Conservation (phyloP, 2,113 vertebrate species). For the Parus major region DNA sequence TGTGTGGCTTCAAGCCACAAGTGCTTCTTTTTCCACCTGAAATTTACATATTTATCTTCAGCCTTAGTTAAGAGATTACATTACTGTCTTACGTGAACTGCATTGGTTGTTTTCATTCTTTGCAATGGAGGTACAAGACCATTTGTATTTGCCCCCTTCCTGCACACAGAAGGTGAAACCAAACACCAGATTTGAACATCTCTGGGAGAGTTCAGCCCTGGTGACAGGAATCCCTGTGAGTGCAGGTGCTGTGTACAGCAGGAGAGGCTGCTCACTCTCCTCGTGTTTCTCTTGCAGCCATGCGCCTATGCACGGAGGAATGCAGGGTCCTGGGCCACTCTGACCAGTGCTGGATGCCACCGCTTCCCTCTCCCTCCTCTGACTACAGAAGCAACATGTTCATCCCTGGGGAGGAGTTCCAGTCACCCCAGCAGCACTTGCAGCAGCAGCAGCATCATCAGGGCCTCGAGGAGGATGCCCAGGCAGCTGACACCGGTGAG, state of each 20-base stretch:
- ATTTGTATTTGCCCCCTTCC: neutral
- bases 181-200: neutral
- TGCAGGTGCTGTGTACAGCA: neutral
- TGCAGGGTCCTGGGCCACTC: slow-evolving; percentile 95
- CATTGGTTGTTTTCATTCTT: neutral
- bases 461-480: slow-evolving; percentile 80
- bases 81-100: neutral
- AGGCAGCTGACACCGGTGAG: slow-evolving; percentile 71
- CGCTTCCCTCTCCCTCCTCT: slow-evolving; percentile 82
- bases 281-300: slow-evolving; percentile 73
- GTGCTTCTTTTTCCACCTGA: neutral
- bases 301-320: slow-evolving; percentile 94
- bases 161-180: neutral
- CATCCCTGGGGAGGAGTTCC: slow-evolving; percentile 91
- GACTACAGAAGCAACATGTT: slow-evolving; percentile 97
- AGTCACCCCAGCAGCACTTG: slow-evolving; percentile 43
- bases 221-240: neutral
- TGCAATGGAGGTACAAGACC: neutral
- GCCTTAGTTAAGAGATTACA: neutral
- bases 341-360: slow-evolving; percentile 99
- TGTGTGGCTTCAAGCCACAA: neutral
- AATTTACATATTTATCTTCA: neutral
- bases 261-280: neutral
- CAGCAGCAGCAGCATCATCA: slow-evolving; percentile 51
- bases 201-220: neutral